Evolutionary conservation across 2,797 vertebrate genomes (phyloP).

Genomic region (Chaunax sp.): DNA sequence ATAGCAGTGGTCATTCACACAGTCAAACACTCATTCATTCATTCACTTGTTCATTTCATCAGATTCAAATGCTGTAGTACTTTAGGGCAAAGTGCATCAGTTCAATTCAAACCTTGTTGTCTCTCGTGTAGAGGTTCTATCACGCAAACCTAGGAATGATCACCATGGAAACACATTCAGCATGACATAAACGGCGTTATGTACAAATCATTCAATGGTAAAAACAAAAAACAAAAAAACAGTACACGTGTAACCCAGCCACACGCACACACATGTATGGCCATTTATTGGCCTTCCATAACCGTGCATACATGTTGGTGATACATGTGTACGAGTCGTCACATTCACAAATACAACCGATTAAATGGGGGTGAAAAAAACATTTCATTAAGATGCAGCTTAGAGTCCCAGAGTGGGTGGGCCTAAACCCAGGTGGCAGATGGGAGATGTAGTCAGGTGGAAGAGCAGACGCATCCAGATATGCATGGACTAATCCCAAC

Average conservation of each 20-base stretch:
- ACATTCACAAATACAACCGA: constrained; percentile 80
- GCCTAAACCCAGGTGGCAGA: constrained; percentile 57
- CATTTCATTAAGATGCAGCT: constrained; percentile 14
- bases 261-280: constrained; percentile 30
- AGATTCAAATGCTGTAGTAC: constrained; percentile 84
- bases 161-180: constrained; percentile 87
- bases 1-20: constrained; percentile 83
- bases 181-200: constrained; percentile 82
- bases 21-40: constrained; percentile 75
- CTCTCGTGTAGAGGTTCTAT: constrained; percentile 57
- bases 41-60: constrained; percentile 48
- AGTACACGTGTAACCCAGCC: constrained; percentile 50
- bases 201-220: constrained; percentile 80
- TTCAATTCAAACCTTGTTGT: constrained; percentile 75
- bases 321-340: constrained; percentile 44
- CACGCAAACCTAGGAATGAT: constrained; percentile 78
- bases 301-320: constrained; percentile 20
- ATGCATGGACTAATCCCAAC: constrained; percentile 11
- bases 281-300: constrained; percentile 11
- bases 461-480: constrained; percentile 69
- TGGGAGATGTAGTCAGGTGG: constrained; percentile 63
- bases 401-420: constrained; percentile 3
- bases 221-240: constrained; percentile 76
- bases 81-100: constrained; percentile 94
- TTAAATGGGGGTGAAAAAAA: constrained; percentile 25